Percentiles rank a stretch among this genome's conserved stretches.
These are phyloP conservation scores for Catostomus latipinnis DNA, from an alignment of 2,797 vertebrate genomes.

Conservation along the genomic window DNA sequence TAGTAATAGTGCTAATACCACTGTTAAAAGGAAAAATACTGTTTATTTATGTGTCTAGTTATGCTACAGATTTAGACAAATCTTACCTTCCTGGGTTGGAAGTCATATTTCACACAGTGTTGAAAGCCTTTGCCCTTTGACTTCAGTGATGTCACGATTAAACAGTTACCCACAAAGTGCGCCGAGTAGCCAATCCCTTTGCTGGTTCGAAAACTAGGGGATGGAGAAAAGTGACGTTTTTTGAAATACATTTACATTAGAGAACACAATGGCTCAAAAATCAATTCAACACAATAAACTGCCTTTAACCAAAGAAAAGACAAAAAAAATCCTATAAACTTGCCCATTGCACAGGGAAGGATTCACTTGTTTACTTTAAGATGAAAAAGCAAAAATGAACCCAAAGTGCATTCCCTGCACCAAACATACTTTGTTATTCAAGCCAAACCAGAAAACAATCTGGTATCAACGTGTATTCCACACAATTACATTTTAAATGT, in stretches of 20 bases:
- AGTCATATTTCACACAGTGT: slow-evolving; percentile 99
- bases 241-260: no score
- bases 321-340: no score
- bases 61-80: background rate
- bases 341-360: background rate
- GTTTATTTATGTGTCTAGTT: no score
- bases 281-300: no score
- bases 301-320: no score
- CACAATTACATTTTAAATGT: background rate
- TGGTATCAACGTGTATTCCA: background rate
- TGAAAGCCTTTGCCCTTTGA: slow-evolving; percentile 99
- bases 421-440: background rate
- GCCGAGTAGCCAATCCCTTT: slow-evolving; percentile 99
- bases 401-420: background rate
- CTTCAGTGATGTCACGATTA: slow-evolving; percentile 97
- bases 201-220: slow-evolving; percentile 94
- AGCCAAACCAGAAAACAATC: background rate
- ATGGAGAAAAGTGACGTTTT: slow-evolving; percentile 8
- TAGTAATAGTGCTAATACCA: no score
- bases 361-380: background rate
- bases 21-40: background rate
- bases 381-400: background rate
- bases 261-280: no score
- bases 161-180: slow-evolving; percentile 98
- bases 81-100: slow-evolving; percentile 96